phyloP scores from a whole-genome alignment of 2,888 invertebrate genomes.

The Erebia aethiops region DNA sequence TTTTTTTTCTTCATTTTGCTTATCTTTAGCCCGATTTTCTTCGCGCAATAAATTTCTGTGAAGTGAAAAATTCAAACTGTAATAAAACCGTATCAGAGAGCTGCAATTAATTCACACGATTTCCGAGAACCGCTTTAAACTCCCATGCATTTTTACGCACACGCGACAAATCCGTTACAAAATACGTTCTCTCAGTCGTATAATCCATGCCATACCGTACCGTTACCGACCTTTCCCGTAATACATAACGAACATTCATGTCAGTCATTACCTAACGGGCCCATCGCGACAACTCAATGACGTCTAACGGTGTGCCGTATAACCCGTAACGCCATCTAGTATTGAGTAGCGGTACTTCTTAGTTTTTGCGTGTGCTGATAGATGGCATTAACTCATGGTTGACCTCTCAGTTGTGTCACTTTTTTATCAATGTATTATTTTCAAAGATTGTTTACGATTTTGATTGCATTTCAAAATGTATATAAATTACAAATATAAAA shows the following conservation, averaged over 20 bases:
- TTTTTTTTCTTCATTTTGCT: no score
- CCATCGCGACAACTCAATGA: constrained; percentile 52
- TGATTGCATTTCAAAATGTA: not conserved
- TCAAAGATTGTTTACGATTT: not conserved
- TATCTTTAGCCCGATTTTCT: no score
- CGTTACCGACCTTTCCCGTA: constrained; percentile 52
- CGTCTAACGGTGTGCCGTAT: constrained; percentile 56
- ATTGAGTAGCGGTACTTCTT: constrained; percentile 69
- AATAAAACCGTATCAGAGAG: constrained; percentile 3
- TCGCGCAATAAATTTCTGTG: no score
- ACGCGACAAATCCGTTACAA: constrained; percentile 48
- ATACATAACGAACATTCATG: constrained; percentile 59
- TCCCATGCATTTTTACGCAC: constrained; percentile 37
- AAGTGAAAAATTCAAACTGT: no score
- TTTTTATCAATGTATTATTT: not conserved
- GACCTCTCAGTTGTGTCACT: not conserved
- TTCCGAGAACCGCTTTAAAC: constrained; percentile 12
- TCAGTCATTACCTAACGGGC: constrained; percentile 65
- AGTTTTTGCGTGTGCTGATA: constrained; percentile 59
- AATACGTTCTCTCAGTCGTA: constrained; percentile 41
- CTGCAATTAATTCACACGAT: constrained; percentile 5
- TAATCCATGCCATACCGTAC: constrained; percentile 47
- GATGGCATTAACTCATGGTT: constrained; percentile 50
- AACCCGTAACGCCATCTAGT: constrained; percentile 71
- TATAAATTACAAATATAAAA: no score